Evolutionary conservation across 2,113 vertebrate species (phyloP).

Genomic region (Urocitellus parryii): DNA sequence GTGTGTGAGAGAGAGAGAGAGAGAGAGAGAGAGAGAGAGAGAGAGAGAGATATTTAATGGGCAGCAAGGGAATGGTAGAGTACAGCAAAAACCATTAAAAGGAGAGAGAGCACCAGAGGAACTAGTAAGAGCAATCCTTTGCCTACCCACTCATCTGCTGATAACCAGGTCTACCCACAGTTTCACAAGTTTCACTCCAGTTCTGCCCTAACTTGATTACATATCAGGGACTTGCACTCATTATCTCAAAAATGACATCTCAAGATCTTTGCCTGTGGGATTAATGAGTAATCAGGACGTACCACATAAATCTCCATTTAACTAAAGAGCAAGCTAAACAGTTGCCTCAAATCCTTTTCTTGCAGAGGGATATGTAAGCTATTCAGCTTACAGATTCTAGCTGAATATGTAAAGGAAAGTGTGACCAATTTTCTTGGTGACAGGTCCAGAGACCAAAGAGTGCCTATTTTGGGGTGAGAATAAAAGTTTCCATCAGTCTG

Average conservation of each 20-base stretch:
- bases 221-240: constrained; percentile 31
- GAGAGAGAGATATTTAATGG: not conserved
- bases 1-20: not conserved
- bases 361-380: not conserved
- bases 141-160: not conserved
- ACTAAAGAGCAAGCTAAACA: constrained; percentile 22
- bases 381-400: not conserved
- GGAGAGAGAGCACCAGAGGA: not conserved
- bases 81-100: not conserved
- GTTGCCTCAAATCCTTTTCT: constrained; percentile 5
- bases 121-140: too few relatives aligned
- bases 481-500: constrained; percentile 16
- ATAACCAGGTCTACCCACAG: not conserved
- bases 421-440: not conserved
- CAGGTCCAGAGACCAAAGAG: not conserved
- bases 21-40: too few relatives aligned
- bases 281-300: constrained; percentile 63
- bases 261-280: constrained; percentile 60
- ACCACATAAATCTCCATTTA: constrained; percentile 35
- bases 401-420: constrained; percentile 26
- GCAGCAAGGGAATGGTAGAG: not conserved
- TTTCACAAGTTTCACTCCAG: not conserved
- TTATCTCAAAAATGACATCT: constrained; percentile 59
- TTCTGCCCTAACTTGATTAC: constrained; percentile 64
- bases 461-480: not conserved